A percentile compares a stretch with the other conserved stretches of the same genome.
phyloP scores from a whole-genome alignment of 2,797 vertebrate species.

The Danio kyathit region DNA sequence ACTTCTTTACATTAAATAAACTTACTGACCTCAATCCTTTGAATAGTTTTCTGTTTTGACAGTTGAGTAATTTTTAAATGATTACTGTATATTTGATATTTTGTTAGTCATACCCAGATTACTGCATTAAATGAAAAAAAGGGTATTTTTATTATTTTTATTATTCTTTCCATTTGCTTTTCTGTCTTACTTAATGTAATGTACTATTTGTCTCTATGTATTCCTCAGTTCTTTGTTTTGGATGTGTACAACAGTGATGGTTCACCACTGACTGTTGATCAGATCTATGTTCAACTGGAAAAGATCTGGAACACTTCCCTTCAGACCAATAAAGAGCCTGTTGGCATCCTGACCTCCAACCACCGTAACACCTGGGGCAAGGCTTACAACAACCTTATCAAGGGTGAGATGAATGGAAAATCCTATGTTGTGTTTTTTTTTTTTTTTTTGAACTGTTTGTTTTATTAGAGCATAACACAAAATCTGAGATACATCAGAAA shows the following conservation, averaged over 20 bases:
- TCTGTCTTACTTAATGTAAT: neutral
- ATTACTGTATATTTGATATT: neutral
- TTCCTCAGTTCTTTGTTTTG: conserved; percentile 91
- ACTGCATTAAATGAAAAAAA: no score
- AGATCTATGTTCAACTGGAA: conserved; percentile 94
- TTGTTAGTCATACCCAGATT: neutral
- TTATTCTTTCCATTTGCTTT: neutral
- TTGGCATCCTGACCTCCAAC: conserved; percentile 96
- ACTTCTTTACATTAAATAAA: neutral
- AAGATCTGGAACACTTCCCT: conserved; percentile 98
- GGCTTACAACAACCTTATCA: conserved; percentile 94
- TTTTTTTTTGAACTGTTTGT: no score
- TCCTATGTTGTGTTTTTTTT: neutral
- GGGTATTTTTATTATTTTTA: no score
- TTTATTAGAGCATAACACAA: no score
- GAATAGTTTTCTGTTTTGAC: neutral
- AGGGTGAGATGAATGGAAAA: conserved; percentile 73
- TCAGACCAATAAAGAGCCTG: conserved; percentile 96
- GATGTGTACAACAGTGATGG: conserved; percentile 95
- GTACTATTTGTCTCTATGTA: conserved; percentile 30
- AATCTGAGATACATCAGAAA: no score
- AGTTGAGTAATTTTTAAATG: neutral
- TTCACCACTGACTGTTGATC: conserved; percentile 88
- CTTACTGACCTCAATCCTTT: neutral
- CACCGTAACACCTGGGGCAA: conserved; percentile 98